These are phyloP conservation scores for Bellardia bayeri DNA, from an alignment of 2,888 invertebrate genomes.

Conservation along the genomic window DNA sequence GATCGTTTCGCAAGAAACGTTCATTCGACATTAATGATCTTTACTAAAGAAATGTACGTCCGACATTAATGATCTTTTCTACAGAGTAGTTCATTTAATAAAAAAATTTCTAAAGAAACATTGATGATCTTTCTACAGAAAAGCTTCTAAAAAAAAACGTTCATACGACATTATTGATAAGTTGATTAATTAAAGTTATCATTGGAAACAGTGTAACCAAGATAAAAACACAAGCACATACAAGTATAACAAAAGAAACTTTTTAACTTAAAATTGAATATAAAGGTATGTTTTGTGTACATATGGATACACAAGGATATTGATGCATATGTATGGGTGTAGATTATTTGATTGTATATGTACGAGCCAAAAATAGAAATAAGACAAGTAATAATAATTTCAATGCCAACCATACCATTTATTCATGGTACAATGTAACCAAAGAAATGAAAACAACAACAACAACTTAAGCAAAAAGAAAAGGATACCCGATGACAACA, in stretches of 20 bases:
- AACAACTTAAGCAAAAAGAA: neutral
- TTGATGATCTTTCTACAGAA: neutral
- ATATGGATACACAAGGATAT: neutral
- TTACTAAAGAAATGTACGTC: too few relatives aligned
- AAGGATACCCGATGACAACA: conserved; percentile 1
- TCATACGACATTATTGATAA: too few relatives aligned
- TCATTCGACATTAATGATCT: too few relatives aligned
- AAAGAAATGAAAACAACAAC: conserved; percentile 24
- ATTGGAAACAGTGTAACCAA: conserved; percentile 1
- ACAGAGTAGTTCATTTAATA: too few relatives aligned
- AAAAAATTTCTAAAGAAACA: too few relatives aligned
- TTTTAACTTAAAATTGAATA: conserved; percentile 36
- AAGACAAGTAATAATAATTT: conserved; percentile 23
- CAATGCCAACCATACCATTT: conserved; percentile 26
- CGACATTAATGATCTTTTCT: too few relatives aligned
- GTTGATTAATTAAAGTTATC: neutral
- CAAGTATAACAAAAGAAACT: neutral
- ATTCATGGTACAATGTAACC: conserved; percentile 25
- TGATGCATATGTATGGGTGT: neutral
- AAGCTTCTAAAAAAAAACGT: too few relatives aligned
- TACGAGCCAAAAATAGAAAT: neutral
- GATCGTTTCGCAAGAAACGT: too few relatives aligned
- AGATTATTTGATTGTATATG: neutral
- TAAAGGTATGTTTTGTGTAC: conserved; percentile 12
- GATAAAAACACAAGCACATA: neutral